Percentiles rank a stretch among this genome's conserved stretches.
These are phyloP conservation scores for Norana najaformis DNA, from an alignment of 2,888 invertebrate species.

Conservation along the genomic window DNA sequence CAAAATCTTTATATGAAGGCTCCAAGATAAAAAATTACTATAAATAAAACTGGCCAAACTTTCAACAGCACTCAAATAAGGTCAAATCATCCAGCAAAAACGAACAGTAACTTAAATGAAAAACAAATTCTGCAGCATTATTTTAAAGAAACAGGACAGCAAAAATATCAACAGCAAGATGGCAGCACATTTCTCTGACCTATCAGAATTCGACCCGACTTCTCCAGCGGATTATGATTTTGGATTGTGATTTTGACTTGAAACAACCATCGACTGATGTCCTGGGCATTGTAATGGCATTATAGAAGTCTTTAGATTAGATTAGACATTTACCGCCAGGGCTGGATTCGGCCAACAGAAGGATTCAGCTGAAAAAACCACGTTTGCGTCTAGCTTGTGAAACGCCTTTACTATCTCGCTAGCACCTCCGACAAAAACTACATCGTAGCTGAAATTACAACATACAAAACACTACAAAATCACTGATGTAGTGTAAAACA, in stretches of 20 bases:
- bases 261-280: no score
- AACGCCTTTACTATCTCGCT: slow-evolving; percentile 79
- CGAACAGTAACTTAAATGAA: no score
- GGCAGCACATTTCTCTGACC: no score
- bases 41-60: not conserved
- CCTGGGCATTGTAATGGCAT: no score
- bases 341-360: slow-evolving; percentile 90
- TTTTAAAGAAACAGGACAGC: not conserved
- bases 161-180: not conserved
- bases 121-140: no score
- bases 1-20: not conserved
- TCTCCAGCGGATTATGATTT: no score
- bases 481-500: no score
- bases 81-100: not conserved
- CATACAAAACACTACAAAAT: not conserved
- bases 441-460: slow-evolving; percentile 65
- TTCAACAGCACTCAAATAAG: not conserved
- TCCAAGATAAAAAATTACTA: not conserved
- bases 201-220: no score
- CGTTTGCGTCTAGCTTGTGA: slow-evolving; percentile 71
- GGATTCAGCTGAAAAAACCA: slow-evolving; percentile 91
- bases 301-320: no score
- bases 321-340: slow-evolving; percentile 67
- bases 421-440: slow-evolving; percentile 65
- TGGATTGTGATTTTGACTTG: no score